Conservation (phyloP, 2,888 invertebrate species). For the Autographa gamma region DNA sequence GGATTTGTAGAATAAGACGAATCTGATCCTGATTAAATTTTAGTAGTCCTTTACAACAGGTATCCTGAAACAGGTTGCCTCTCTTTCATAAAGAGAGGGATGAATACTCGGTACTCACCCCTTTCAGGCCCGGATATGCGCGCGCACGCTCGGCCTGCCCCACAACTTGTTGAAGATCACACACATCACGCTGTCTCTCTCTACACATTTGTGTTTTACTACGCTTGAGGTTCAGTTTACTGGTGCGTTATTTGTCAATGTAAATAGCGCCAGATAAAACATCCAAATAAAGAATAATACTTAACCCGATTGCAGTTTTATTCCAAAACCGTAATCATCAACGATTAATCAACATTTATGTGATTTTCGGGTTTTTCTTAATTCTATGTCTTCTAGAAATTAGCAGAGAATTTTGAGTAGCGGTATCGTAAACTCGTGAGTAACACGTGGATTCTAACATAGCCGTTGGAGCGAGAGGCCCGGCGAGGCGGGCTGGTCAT, state of each 20-base stretch:
- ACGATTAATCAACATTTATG: no score
- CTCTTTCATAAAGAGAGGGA: constrained; percentile 19
- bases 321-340: background rate
- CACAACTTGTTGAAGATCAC: constrained; percentile 69
- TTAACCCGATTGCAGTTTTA: background rate
- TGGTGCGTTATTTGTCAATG: background rate
- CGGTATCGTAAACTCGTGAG: constrained; percentile 45
- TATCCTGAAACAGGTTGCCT: background rate
- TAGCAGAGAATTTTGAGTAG: constrained; percentile 9
- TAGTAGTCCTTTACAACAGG: background rate
- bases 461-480: constrained; percentile 66
- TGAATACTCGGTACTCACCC: constrained; percentile 26
- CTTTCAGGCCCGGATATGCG: constrained; percentile 59
- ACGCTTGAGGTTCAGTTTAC: background rate
- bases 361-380: background rate
- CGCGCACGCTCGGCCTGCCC: constrained; percentile 63
- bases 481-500: constrained; percentile 74
- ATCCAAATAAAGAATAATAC: background rate
- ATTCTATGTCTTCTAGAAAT: background rate
- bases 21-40: background rate
- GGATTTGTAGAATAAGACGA: constrained; percentile 20
- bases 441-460: constrained; percentile 56
- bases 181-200: background rate
- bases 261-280: background rate
- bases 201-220: background rate